phyloP scores from a whole-genome alignment of 92 coral and sea anemone genomes.

The Parazoanthus darwini region DNA sequence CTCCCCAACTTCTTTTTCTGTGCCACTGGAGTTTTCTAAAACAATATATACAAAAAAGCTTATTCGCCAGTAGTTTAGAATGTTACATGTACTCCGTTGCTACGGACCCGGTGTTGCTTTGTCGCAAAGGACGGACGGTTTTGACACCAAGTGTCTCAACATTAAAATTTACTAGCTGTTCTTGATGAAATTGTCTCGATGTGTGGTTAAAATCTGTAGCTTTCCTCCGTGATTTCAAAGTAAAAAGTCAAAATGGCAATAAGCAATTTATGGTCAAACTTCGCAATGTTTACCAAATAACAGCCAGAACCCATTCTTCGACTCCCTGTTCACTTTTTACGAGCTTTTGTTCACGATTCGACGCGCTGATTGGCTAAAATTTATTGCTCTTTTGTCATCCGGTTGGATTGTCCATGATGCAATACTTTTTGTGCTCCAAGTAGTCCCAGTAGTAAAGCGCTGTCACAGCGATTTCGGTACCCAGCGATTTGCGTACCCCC shows the following conservation, averaged over 20 bases:
- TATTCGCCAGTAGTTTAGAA: too few relatives aligned
- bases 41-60: not conserved
- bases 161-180: too few relatives aligned
- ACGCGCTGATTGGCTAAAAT: conserved; percentile 8
- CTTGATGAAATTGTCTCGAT: too few relatives aligned
- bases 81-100: not conserved
- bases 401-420: too few relatives aligned
- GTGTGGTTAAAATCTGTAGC: not conserved
- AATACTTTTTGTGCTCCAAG: too few relatives aligned
- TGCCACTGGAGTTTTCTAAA: not conserved
- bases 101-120: not conserved
- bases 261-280: conserved; percentile 7
- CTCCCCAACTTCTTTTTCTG: not conserved
- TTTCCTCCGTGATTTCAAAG: not conserved
- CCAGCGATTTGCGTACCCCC: too few relatives aligned
- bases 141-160: not conserved
- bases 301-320: not conserved
- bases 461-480: too few relatives aligned
- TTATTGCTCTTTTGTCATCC: not conserved
- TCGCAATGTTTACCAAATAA: not conserved
- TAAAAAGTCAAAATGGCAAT: not conserved
- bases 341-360: not conserved
- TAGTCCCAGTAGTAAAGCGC: too few relatives aligned
- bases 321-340: not conserved
- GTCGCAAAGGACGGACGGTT: not conserved